Evolutionary conservation across 2,797 vertebrate species (phyloP).

Genomic region (Microctenopoma steveboyesi): DNA sequence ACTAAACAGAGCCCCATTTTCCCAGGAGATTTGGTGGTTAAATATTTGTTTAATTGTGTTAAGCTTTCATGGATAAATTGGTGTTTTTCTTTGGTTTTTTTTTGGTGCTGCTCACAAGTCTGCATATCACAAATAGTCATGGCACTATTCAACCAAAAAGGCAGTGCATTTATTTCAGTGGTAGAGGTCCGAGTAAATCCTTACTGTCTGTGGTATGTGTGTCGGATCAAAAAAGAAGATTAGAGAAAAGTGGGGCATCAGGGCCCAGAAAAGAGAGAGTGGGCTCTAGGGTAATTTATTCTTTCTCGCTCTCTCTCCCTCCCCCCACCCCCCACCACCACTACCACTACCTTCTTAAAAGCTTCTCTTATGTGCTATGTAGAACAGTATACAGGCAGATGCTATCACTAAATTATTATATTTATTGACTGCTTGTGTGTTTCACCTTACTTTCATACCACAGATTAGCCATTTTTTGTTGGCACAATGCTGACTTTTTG

Average conservation of each 20-base stretch:
- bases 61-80: neutral
- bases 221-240: conserved; percentile 73
- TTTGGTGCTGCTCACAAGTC: neutral
- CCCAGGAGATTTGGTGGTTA: neutral
- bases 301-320: conserved; percentile 12
- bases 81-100: neutral
- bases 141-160: conserved; percentile 18
- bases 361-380: conserved; percentile 2
- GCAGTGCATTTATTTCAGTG: conserved; percentile 40
- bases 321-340: neutral
- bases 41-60: neutral
- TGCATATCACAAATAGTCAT: conserved; percentile 25
- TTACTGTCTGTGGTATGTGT: conserved; percentile 69
- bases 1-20: neutral
- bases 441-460: neutral
- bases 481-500: too few relatives aligned
- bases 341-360: conserved; percentile 9
- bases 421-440: neutral
- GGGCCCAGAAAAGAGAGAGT: conserved; percentile 67
- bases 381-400: neutral
- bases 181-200: conserved; percentile 54
- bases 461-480: neutral
- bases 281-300: conserved; percentile 65
- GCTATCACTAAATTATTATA: neutral
- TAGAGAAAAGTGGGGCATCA: conserved; percentile 74